Conservation (phyloP, 2,113 vertebrate genomes). For the Zosterops japonicus region DNA sequence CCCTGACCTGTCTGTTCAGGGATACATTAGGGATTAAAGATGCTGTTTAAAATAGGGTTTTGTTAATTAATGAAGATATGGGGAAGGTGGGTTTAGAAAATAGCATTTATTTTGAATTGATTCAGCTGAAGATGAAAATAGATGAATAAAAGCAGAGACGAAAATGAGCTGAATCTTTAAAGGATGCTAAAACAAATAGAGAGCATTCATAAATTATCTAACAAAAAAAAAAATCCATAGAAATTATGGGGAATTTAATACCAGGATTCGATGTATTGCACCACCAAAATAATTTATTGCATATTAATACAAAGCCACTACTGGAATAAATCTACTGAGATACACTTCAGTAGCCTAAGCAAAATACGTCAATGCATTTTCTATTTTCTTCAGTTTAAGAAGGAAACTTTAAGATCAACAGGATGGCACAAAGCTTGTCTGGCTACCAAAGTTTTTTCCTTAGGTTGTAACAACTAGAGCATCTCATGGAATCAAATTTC, state of each 20-base stretch:
- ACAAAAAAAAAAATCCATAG: not conserved
- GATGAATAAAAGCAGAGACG: not conserved
- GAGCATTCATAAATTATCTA: not conserved
- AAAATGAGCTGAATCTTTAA: not conserved
- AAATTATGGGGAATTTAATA: not conserved
- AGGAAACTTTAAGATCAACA: not conserved
- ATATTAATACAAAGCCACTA: not conserved
- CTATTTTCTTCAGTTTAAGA: not conserved
- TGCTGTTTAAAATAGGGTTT: not conserved
- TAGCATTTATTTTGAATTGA: not conserved
- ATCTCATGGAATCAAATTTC: not conserved
- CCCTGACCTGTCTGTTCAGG: not conserved
- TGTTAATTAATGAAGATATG: constrained; percentile 17
- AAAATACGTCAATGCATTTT: not conserved
- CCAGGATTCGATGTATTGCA: not conserved
- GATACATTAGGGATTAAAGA: constrained; percentile 15
- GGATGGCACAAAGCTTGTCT: not conserved
- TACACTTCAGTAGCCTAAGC: not conserved
- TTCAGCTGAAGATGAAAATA: not conserved
- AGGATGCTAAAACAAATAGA: not conserved
- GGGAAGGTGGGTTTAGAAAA: not conserved
- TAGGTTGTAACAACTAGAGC: not conserved
- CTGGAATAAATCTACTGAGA: not conserved
- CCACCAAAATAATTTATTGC: not conserved
- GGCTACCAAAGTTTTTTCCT: not conserved